Evolutionary conservation across 1,140 invertebrate species (phyloP).

Genomic region (Drosophila cardini): DNA sequence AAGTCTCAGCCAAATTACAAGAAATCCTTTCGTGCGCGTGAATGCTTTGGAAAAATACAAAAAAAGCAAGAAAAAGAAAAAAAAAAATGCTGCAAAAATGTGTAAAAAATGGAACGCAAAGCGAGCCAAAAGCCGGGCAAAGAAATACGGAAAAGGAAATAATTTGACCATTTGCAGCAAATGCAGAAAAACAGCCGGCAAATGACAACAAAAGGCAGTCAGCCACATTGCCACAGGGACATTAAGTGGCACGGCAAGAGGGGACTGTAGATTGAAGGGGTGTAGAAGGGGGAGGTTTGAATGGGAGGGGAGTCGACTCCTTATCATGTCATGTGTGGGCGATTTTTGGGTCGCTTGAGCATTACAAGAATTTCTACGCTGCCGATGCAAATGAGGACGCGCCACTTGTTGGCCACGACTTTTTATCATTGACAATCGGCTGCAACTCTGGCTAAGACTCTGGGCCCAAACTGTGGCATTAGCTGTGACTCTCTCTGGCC

Average conservation of each 20-base stretch:
- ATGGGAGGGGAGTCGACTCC: conserved; percentile 1
- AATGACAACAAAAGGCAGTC: conserved; percentile 57
- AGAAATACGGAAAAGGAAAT: conserved; percentile 83
- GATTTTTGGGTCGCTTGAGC: conserved; percentile 50
- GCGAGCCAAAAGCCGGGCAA: conserved; percentile 52
- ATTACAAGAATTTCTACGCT: conserved; percentile 68
- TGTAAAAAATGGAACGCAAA: conserved; percentile 42
- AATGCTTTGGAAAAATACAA: conserved; percentile 68
- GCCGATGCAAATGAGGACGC: conserved; percentile 73
- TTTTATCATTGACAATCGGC: conserved; percentile 75
- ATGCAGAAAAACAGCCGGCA: conserved; percentile 48
- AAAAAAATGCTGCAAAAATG: conserved; percentile 13
- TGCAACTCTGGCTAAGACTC: conserved; percentile 18
- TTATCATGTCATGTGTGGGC: conserved; percentile 70
- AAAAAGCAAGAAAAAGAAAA: conserved; percentile 13
- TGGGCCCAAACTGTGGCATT: background rate
- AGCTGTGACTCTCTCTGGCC: conserved; percentile 13
- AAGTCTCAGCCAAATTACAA: conserved; percentile 79
- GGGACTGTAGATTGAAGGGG: background rate
- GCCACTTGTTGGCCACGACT: conserved; percentile 80
- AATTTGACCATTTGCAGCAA: conserved; percentile 78
- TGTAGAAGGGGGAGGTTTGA: background rate
- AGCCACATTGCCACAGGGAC: conserved; percentile 34
- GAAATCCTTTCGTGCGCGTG: conserved; percentile 83
- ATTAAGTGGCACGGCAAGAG: background rate